Conservation (phyloP, 2,888 invertebrate genomes). For the Bugulina stolonifera region DNA sequence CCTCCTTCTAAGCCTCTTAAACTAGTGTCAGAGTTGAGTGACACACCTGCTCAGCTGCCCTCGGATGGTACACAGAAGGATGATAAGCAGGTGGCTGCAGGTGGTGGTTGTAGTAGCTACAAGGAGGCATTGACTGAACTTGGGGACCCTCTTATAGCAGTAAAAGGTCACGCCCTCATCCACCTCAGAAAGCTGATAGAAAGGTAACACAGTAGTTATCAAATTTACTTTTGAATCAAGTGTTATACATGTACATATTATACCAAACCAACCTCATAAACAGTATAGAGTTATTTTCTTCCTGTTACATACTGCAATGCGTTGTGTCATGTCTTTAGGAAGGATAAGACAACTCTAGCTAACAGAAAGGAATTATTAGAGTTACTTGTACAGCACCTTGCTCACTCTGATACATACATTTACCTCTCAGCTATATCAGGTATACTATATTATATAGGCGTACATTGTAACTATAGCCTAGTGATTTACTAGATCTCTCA, state of each 20-base stretch:
- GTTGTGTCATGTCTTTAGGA: constrained; percentile 37
- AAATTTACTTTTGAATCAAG: not conserved
- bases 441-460: too few relatives aligned
- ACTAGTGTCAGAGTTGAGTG: not conserved
- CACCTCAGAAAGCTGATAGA: constrained; percentile 68
- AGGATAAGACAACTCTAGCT: constrained; percentile 61
- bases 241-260: not conserved
- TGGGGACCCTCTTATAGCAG: constrained; percentile 68
- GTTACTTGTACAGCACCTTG: constrained; percentile 70
- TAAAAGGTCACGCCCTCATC: constrained; percentile 73
- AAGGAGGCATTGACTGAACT: constrained; percentile 62
- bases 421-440: constrained; percentile 74
- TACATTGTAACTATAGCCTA: too few relatives aligned
- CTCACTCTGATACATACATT: constrained; percentile 73
- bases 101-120: not conserved
- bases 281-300: too few relatives aligned
- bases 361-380: constrained; percentile 59
- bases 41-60: not conserved
- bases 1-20: not conserved
- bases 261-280: too few relatives aligned
- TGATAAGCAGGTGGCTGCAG: not conserved
- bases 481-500: too few relatives aligned
- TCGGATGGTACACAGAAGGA: not conserved
- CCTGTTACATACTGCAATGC: too few relatives aligned
- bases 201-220: constrained; percentile 32